These are phyloP conservation scores for Aphaenogaster floridana DNA, from an alignment of 1,140 invertebrate species.

Conservation along the genomic window DNA sequence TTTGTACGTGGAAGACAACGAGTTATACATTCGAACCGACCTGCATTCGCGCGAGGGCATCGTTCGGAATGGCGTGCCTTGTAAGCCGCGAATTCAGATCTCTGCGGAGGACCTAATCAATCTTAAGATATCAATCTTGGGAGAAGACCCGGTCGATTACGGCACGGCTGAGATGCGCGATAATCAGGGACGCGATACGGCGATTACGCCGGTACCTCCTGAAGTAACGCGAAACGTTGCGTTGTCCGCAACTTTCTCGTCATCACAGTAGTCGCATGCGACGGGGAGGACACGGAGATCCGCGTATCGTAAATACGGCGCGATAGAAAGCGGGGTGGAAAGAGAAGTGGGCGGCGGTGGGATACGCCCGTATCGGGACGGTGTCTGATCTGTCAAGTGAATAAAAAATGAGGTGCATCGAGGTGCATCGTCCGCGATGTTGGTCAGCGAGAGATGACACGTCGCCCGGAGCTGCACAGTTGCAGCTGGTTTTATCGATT, in stretches of 20 bases:
- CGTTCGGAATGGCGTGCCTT: conserved; percentile 15
- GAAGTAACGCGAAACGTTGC: not conserved
- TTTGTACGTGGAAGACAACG: not conserved
- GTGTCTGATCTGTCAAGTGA: conserved; percentile 51
- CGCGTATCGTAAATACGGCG: conserved; percentile 1
- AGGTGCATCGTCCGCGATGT: conserved; percentile 42
- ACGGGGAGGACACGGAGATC: not conserved
- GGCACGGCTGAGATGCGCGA: conserved; percentile 12
- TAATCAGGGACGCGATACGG: conserved; percentile 24
- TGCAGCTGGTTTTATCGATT: conserved; percentile 26
- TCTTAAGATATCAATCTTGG: conserved; percentile 57
- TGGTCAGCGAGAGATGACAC: conserved; percentile 7
- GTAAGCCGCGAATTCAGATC: conserved; percentile 60
- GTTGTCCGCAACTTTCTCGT: not conserved
- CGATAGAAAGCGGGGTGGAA: conserved; percentile 2
- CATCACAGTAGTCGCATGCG: not conserved
- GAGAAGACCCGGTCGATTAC: not conserved
- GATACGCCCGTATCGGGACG: conserved; percentile 14
- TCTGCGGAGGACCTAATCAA: not conserved
- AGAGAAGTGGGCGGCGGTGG: not conserved
- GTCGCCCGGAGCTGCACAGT: not conserved
- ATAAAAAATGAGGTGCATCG: conserved; percentile 51
- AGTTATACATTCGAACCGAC: not conserved
- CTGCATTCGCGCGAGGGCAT: not conserved
- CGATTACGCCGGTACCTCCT: conserved; percentile 1